Conservation (phyloP, 2,888 invertebrate species). For the Carcina quercana region DNA sequence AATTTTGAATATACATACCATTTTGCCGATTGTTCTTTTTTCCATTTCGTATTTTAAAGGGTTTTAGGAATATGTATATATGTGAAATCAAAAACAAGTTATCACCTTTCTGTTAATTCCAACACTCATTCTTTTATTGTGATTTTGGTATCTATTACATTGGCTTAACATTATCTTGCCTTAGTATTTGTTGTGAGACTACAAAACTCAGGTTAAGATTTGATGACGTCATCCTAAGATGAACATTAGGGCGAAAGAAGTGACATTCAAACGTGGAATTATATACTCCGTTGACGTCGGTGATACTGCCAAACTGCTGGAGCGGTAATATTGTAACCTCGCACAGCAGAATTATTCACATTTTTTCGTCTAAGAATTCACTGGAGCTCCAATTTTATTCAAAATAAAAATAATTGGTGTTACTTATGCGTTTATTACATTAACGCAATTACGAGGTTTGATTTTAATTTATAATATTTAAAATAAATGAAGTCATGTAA, state of each 20-base stretch:
- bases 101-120: constrained; percentile 72
- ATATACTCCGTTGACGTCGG: no score
- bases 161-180: constrained; percentile 44
- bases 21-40: constrained; percentile 33
- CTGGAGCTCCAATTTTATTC: no score
- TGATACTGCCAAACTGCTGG: no score
- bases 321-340: no score
- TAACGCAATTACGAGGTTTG: no score
- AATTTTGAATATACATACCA: constrained; percentile 66
- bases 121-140: constrained; percentile 75
- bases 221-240: constrained; percentile 37
- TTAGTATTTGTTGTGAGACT: constrained; percentile 75
- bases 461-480: no score
- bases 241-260: not conserved
- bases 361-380: no score
- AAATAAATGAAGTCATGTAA: no score
- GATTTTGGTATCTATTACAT: constrained; percentile 66
- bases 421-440: no score
- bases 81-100: constrained; percentile 56
- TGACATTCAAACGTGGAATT: no score
- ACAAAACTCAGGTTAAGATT: constrained; percentile 37
- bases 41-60: constrained; percentile 32
- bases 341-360: no score
- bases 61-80: constrained; percentile 38
- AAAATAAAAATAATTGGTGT: no score